Evolutionary conservation across 1,140 invertebrate genomes (phyloP), one percentile per base, ranked within the genome.

Genomic region (Neoseiulus cucumeris): DNA sequence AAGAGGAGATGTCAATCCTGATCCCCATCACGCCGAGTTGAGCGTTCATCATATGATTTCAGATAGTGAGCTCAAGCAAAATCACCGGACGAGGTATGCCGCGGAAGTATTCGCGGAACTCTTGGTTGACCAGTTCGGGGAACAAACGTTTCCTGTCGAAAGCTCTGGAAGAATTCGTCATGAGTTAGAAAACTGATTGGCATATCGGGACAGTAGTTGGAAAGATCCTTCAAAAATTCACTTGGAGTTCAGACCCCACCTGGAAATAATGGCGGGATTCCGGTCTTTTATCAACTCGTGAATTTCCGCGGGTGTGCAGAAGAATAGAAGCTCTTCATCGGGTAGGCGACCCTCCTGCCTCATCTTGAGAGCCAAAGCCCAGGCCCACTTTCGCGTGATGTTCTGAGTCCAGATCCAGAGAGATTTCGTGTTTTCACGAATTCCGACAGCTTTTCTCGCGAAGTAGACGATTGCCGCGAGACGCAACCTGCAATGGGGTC

Each of bases 301-400:
- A 14, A 90, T 77, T 75, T 90, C 87, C 39, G 77, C 68, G 30
- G 81, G 75, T 1, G 84, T 83, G 59, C 89, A 76, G 73, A 81
- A 86, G 72, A 82, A 87, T 25, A 89, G 73, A 0, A 89, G 74
- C 25, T 84, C 79, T 18, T 72, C 70, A 47, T 83, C 77, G 0
- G 86, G 86, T n/a, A 91, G 68, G 14, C 79, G 75, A 67, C 83
- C 83, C 68, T 84, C 78, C 1, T 72, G 68, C 0, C 80, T 77
- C 75, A 89, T 77, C 22, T 81, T 68, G 17, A 76, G 69, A 0
- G 78, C 84, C 5, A 89, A 72, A 42, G 74, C 72, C 44, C 76
- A 74, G 68, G 82, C 83, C 0, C 80, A 83, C 28, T 81, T 42
- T 64, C 86, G 78, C 14, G 85, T 69, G 69, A 79, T 79, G 70